Conservation (phyloP, 2,888 invertebrate genomes). For the Diaprepes abbreviatus region DNA sequence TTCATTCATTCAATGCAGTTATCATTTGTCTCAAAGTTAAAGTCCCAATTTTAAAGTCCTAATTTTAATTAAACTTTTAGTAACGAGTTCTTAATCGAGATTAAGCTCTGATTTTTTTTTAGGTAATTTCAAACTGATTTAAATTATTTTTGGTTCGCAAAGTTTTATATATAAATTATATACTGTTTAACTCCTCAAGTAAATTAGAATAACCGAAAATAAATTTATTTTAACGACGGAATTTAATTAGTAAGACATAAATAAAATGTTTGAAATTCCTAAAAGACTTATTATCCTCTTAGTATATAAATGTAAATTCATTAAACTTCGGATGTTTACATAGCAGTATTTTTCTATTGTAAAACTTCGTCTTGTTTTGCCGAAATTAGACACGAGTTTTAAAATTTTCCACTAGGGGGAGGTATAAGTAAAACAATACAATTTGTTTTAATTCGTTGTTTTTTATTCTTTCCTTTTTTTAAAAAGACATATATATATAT, state of each 20-base stretch:
- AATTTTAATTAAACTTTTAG: slow-evolving; percentile 4
- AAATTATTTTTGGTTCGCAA: not conserved
- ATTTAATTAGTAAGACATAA: not conserved
- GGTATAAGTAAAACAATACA: too few species aligned
- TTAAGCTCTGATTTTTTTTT: not conserved
- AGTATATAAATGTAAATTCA: too few species aligned
- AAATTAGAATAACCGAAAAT: not conserved
- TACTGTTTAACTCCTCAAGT: not conserved
- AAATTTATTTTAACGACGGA: not conserved
- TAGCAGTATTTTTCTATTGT: too few species aligned
- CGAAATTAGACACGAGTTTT: too few species aligned
- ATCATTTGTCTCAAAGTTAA: slow-evolving; percentile 3
- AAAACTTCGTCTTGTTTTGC: too few species aligned
- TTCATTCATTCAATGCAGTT: slow-evolving; percentile 14
- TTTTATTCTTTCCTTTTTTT: too few species aligned
- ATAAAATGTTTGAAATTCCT: not conserved
- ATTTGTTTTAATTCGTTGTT: too few species aligned
- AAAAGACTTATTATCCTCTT: too few species aligned
- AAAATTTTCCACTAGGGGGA: too few species aligned
- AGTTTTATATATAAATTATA: not conserved
- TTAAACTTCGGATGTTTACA: too few species aligned
- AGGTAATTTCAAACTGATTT: slow-evolving; percentile 3
- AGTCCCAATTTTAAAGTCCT: slow-evolving; percentile 4
- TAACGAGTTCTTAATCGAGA: not conserved
- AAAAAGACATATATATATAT: too few species aligned